Evolutionary conservation across 2,797 vertebrate species (phyloP), one percentile per base, ranked within the genome.

Genomic region (Dendrocincla fuliginosa): DNA sequence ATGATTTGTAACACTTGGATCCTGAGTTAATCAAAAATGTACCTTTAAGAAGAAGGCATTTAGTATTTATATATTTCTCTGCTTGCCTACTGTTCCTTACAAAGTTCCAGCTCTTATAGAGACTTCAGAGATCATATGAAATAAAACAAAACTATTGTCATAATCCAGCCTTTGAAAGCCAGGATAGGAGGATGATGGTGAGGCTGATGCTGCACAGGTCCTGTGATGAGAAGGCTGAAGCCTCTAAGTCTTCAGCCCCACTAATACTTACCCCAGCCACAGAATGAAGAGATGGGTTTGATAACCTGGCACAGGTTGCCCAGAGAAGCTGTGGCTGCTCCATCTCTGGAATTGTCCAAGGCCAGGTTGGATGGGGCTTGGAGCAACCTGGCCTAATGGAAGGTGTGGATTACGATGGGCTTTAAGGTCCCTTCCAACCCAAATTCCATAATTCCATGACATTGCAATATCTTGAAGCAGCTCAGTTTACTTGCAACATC

Each of bases 311-410:
- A 20, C 41, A 76, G 35, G 17, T 0, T 61, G 33, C 32, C 30
- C 55, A 68, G 61, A 55, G 55, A 0, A 69, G 42, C 78, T 61
- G 55, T 19, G 55, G 55, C 33, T 74, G 25, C 16, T 20, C 14
- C 25, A 22, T 39, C 33, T 23, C 42, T 84, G 56, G 49, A 1
- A 55, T 17, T 28, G 32, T 1, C 23, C 55, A 7, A 75, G 61
- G 22, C 47, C 41, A 35, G 63, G 42, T 0, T 82, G 63, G 55
- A 24, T 0, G 0, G 27, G 35, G 17, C 5, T 69, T 24, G 49
- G 87, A 89, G 23, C 56, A 75, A 0, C 16, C 56, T 76, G 56
- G 35, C 32, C 19, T 1, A 24, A 27, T 37, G 63, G 32, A 5
- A 49, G 10, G 49, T 47, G 55, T 24, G 23, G 23, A 0, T 24